Conservation (phyloP, 2,113 vertebrate species). For the Prionailurus viverrinus region DNA sequence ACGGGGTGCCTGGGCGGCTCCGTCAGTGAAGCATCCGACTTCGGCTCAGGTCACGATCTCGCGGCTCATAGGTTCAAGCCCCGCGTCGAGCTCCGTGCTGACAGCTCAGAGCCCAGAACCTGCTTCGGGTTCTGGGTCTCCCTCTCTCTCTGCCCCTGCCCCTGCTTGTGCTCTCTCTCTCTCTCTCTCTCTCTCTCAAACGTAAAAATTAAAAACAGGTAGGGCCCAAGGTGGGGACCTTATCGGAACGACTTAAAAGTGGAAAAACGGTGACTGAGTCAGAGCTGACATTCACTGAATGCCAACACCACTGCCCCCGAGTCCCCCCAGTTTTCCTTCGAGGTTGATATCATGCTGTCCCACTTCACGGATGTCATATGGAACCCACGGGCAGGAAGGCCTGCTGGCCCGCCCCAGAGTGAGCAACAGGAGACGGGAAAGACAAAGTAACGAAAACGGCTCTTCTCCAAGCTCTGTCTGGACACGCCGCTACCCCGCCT, state of each 20-base stretch:
- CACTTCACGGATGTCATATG: background rate
- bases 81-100: too few species aligned
- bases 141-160: too few species aligned
- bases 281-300: background rate
- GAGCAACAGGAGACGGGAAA: background rate
- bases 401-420: background rate
- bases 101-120: too few species aligned
- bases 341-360: background rate
- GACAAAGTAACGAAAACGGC: background rate
- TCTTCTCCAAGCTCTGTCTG: background rate
- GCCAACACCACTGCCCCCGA: background rate
- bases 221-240: background rate
- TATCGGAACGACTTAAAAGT: background rate
- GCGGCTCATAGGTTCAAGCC: too few species aligned
- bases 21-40: too few species aligned
- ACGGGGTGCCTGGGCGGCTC: too few species aligned
- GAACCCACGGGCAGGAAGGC: background rate
- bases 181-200: too few species aligned
- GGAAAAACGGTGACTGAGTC: too few species aligned
- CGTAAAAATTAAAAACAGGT: background rate
- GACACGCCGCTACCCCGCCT: too few species aligned
- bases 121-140: too few species aligned
- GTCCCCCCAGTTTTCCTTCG: background rate
- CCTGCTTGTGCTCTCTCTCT: too few species aligned
- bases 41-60: too few species aligned